Evolutionary conservation across 2,113 vertebrate genomes (phyloP).

Genomic region (Castor canadensis): DNA sequence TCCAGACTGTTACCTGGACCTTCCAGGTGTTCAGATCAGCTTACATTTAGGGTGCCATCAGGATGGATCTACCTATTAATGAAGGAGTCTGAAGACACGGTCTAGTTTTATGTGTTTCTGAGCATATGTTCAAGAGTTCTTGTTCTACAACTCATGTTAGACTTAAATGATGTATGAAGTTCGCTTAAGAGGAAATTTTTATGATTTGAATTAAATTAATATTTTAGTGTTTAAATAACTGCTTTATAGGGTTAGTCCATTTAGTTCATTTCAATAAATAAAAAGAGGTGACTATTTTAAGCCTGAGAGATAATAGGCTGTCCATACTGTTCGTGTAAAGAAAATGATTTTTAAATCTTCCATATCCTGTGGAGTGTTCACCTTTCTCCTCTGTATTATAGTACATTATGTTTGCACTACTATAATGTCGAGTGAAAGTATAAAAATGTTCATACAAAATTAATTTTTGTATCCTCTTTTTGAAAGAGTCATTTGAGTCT

Average conservation of each 20-base stretch:
- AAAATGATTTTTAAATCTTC: background rate
- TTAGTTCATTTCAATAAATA: conserved; percentile 19
- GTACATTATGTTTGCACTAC: conserved; percentile 44
- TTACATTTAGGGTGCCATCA: background rate
- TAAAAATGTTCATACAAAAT: background rate
- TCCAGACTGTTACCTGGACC: background rate
- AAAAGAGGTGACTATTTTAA: conserved; percentile 42
- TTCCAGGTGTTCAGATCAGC: background rate
- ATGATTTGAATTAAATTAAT: conserved; percentile 44
- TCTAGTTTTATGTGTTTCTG: background rate
- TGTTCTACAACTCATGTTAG: background rate
- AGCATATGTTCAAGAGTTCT: background rate
- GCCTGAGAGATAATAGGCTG: background rate
- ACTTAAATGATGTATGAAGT: background rate
- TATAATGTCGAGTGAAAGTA: conserved; percentile 12
- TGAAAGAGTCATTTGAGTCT: background rate
- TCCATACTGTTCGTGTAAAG: conserved; percentile 20
- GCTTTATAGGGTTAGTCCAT: background rate
- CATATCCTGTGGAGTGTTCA: background rate
- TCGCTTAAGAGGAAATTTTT: conserved; percentile 23
- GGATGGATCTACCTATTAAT: background rate
- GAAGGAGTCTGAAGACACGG: background rate
- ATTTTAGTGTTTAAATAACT: conserved; percentile 15
- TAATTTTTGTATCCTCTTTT: conserved; percentile 17
- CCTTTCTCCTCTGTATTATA: background rate